Base-by-base conservation (phyloP, 2,113 vertebrate genomes). In the Rhea pennata region DNA sequence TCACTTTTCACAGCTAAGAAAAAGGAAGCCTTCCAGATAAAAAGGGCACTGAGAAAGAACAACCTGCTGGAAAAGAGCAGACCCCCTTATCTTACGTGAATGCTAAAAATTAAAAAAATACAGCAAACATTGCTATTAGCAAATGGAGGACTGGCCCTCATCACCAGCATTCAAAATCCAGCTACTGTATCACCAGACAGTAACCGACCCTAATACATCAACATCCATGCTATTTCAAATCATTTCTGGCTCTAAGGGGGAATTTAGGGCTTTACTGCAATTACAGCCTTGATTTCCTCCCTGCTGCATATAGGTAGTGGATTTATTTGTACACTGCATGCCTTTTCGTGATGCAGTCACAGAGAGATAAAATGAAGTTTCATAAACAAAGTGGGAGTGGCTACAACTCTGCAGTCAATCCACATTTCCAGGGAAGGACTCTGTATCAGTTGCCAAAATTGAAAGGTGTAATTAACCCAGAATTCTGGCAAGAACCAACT, bases 401-500 rank as follows among this genome's bases (percentile, higher is more conserved):
- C 58, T 97, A 97, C 36, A 96, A 97, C 92, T 95, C 87, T 96
- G 96, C 94, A 97, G 96, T 97, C 96, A 97, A 97, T 96, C 92
- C 83, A 96, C 91, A 89, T 96, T 98, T 98, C 96, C 93, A 97
- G 92, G 93, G 94, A 97, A 96, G 92, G 97, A 98, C 96, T 95
- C 59, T 96, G 76, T 96, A 96, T 93, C 80, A 48, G 79, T 95
- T 97, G 97, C 97, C 97, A 98, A 97, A 98, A 98, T 79, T 95
- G 90, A 98, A 97, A 85, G 15, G 3, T 95, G 86, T 96, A 97
- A 98, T 96, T 97, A 97, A 98, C 92, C 90, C 88, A 97, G 91
- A 91, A 97, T 97, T 96, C 96, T 98, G 97, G 97, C 98, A 97
- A 98, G 97, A 97, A 97, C 51, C 86, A 96, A 96, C 93, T 96